phyloP scores from a whole-genome alignment of 2,113 vertebrate genomes.

The Chaetops frenatus region DNA sequence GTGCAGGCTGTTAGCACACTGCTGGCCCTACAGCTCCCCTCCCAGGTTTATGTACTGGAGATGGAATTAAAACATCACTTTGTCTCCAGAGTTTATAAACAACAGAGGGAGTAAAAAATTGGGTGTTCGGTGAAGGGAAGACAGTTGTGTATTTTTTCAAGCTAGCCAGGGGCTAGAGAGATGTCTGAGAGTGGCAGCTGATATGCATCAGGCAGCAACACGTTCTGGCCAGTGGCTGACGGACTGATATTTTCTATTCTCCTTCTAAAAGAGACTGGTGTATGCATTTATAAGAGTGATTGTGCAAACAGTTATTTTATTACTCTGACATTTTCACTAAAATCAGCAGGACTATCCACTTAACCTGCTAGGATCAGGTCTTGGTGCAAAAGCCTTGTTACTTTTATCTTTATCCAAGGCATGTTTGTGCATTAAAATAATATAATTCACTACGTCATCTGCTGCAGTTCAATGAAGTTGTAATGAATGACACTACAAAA shows the following conservation, averaged over 20 bases:
- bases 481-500: not conserved
- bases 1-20: slow-evolving; percentile 59
- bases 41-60: slow-evolving; percentile 72
- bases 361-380: not conserved
- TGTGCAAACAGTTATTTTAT: not conserved
- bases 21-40: slow-evolving; percentile 55
- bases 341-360: not conserved
- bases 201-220: slow-evolving; percentile 64
- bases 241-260: slow-evolving; percentile 43
- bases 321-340: not conserved
- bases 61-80: slow-evolving; percentile 75
- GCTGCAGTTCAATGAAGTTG: not conserved
- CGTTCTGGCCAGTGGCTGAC: slow-evolving; percentile 25
- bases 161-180: slow-evolving; percentile 67
- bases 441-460: not conserved
- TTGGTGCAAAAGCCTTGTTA: not conserved
- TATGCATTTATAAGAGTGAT: not conserved
- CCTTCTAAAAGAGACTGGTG: slow-evolving; percentile 53
- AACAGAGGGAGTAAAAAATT: slow-evolving; percentile 72
- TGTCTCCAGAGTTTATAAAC: slow-evolving; percentile 76
- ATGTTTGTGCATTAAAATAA: not conserved
- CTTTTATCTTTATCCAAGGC: not conserved
- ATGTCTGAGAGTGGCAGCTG: slow-evolving; percentile 70
- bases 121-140: slow-evolving; percentile 72
- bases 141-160: slow-evolving; percentile 79